Evolutionary conservation across 2,888 invertebrate genomes (phyloP), one percentile per base, ranked within the genome.

Genomic region (Miltochrista miniata): DNA sequence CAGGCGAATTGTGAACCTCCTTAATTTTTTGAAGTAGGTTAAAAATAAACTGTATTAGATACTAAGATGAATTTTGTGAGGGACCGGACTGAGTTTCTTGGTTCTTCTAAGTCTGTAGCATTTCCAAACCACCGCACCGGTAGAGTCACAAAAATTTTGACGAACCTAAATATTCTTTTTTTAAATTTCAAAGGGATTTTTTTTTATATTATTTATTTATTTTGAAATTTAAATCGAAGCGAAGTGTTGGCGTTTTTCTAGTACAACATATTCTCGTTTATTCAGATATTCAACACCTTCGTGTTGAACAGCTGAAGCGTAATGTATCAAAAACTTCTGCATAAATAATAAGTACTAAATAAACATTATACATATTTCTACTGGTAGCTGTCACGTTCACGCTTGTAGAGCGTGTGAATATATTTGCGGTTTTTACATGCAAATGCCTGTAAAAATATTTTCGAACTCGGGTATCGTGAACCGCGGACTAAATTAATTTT

Each of bases 351-450:
- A 12, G 36, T 37, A 31, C 18, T 24, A 24, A 24, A 24, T 24
- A 24, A 24, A 24, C 5, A 7, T 33, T 18, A 14, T 41, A 41
- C 14, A 40, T 33, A 35, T 44, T 45, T 37, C 29, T 18, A 48
- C 33, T 48, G 30, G 14, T 34, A 45, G 35, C 40, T 51, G 45
- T 40, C 40, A 51, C 40, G 24, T 45, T 15, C 45, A 41, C 35
- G 40, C 39, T 8, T 3, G 11, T 50, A 24, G 18, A 47, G 36
- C 38, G 48, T 66, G 59, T 63, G 51, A 54, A 55, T 59, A 60
- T 18, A 63, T 57, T 63, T 33, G 18, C 40, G 35, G 33, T 45
- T 41, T 51, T 49, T 48, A 9, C 13, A 41, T 48, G 47, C 44
- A 43, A 53, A 46, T 29, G 37, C 24, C 29, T 49, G 24, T 49